phyloP scores from a whole-genome alignment of 2,888 invertebrate genomes.

The Tyria jacobaeae region DNA sequence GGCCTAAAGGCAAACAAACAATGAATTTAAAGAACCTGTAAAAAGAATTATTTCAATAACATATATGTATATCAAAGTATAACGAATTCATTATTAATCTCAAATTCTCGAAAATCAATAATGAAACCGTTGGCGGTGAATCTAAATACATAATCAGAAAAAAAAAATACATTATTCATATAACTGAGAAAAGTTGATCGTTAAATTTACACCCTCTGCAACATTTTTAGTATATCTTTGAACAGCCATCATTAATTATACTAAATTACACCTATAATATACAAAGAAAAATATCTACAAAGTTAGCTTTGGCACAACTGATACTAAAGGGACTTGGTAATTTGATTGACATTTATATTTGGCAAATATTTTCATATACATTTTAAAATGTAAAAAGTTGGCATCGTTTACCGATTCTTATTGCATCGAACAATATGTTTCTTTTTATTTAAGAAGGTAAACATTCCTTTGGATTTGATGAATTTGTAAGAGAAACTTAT shows the following conservation, averaged over 20 bases:
- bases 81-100: background rate
- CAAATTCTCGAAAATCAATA: background rate
- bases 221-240: constrained; percentile 47
- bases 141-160: background rate
- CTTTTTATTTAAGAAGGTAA: no score
- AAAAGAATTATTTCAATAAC: no score
- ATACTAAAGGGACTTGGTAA: constrained; percentile 22
- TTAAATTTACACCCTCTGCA: background rate
- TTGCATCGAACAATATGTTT: background rate
- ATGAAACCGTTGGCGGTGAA: constrained; percentile 5
- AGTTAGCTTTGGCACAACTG: constrained; percentile 49
- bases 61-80: background rate
- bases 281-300: constrained; percentile 49
- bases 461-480: no score
- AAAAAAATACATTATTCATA: constrained; percentile 3
- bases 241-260: constrained; percentile 53
- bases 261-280: constrained; percentile 41
- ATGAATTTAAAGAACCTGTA: no score
- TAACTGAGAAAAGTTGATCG: no score
- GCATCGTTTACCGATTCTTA: constrained; percentile 10
- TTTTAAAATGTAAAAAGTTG: background rate
- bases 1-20: no score
- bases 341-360: constrained; percentile 17
- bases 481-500: no score
- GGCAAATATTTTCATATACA: background rate